phyloP scores from a whole-genome alignment of 2,797 vertebrate species.

The Cossypha polioptera region DNA sequence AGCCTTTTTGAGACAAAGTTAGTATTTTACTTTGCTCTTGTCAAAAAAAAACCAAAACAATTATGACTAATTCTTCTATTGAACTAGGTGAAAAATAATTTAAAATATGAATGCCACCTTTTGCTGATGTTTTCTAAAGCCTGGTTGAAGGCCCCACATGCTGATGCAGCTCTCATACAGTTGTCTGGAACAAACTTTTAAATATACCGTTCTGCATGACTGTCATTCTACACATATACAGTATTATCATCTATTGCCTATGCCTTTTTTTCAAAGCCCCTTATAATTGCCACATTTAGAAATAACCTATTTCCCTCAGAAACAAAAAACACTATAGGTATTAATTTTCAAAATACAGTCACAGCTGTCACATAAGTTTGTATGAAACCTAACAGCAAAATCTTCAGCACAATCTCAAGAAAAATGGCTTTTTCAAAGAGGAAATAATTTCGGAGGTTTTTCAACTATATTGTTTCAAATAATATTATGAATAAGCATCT shows the following conservation, averaged over 20 bases:
- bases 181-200: not conserved
- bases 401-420: not conserved
- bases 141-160: not conserved
- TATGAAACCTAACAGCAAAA: not conserved
- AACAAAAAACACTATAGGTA: not conserved
- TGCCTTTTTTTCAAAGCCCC: not conserved
- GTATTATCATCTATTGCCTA: not conserved
- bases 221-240: not conserved
- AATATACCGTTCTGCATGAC: rapidly evolving
- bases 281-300: not conserved
- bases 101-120: not conserved
- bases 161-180: not conserved
- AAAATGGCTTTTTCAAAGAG: not conserved
- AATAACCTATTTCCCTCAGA: rapidly evolving
- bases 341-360: not conserved
- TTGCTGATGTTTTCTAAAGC: not conserved
- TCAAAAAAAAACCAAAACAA: not conserved
- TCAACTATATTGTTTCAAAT: not conserved
- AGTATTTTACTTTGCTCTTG: not conserved
- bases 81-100: not conserved
- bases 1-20: not conserved
- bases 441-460: not conserved
- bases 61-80: not conserved
- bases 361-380: not conserved
- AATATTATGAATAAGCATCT: not conserved